A percentile compares a stretch with the other conserved stretches of the same genome.
These are phyloP conservation scores for Pollimyrus isidori DNA, from an alignment of 2,113 vertebrate genomes.

Conservation along the genomic window DNA sequence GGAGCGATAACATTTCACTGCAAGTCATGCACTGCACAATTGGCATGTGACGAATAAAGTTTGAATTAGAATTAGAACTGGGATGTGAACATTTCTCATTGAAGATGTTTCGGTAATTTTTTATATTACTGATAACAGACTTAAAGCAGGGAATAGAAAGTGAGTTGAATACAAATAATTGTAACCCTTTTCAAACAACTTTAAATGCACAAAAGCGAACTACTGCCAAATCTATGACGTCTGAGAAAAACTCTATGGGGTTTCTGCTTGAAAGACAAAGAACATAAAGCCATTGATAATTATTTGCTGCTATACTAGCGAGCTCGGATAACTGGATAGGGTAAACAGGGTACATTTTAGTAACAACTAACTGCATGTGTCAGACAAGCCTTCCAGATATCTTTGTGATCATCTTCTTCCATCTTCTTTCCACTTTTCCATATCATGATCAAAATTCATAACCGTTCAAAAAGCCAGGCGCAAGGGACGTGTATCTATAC, in stretches of 20 bases:
- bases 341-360: neutral
- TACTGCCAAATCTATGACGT: neutral
- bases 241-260: neutral
- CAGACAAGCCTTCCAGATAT: neutral
- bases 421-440: neutral
- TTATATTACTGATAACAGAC: neutral
- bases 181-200: neutral
- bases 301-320: neutral
- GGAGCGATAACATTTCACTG: neutral
- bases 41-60: neutral
- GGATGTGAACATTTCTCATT: neutral
- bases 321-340: neutral
- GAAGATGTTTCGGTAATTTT: neutral
- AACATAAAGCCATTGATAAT: neutral
- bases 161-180: neutral
- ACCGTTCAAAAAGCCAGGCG: neutral
- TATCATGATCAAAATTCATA: neutral
- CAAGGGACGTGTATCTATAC: neutral
- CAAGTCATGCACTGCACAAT: neutral
- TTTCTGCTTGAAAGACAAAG: neutral
- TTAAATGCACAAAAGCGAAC: neutral
- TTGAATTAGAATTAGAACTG: neutral
- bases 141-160: neutral
- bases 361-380: neutral
- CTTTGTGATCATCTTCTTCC: neutral